Percentiles rank a stretch among this genome's conserved stretches.
Evolutionary conservation across 1,140 invertebrate genomes (phyloP).

Genomic region (Euschistus heros): DNA sequence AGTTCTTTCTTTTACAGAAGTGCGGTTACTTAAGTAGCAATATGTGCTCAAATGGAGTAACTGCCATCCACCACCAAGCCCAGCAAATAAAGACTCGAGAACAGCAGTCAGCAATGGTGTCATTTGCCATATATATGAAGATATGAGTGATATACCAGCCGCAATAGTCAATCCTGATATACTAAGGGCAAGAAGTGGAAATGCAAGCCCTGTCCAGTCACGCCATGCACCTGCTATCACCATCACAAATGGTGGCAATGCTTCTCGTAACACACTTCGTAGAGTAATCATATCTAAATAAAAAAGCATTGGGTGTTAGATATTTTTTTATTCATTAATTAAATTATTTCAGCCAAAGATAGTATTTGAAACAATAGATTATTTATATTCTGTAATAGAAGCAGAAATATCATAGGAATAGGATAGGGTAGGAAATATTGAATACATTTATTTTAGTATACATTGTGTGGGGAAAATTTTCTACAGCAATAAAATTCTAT

Average conservation of each 20-base stretch:
- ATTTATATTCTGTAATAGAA: no score
- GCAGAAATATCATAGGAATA: no score
- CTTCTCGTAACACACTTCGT: background rate
- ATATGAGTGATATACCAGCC: background rate
- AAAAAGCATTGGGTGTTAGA: no score
- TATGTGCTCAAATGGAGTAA: background rate
- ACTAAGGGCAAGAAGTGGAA: background rate
- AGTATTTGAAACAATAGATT: no score
- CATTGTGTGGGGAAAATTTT: no score
- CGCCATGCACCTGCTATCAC: background rate
- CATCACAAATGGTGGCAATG: background rate
- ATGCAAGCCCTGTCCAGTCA: background rate
- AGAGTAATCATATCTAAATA: background rate
- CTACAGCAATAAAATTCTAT: no score
- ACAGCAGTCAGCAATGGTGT: background rate
- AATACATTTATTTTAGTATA: no score
- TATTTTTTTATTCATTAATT: no score
- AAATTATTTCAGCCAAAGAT: no score
- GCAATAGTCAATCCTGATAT: background rate
- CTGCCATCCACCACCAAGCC: background rate
- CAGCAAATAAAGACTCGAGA: background rate
- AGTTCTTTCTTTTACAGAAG: background rate
- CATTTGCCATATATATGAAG: background rate
- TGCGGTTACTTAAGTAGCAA: background rate
- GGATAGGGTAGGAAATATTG: no score